phyloP scores from a whole-genome alignment of 2,888 invertebrate genomes.

The Drosophila nr. perissopoda region DNA sequence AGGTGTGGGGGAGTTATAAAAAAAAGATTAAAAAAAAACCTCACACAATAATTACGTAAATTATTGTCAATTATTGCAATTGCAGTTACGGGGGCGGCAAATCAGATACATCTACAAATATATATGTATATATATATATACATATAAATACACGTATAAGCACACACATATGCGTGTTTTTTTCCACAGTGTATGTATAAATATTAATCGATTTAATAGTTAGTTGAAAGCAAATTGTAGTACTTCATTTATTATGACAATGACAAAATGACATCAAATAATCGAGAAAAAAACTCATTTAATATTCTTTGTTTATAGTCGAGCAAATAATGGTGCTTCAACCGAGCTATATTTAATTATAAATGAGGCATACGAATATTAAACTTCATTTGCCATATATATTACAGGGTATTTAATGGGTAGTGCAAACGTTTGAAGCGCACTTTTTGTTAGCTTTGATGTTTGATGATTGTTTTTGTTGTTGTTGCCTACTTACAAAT shows the following conservation, averaged over 20 bases:
- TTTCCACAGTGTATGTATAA: slow-evolving; percentile 9
- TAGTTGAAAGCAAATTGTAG: not conserved
- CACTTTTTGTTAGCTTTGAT: slow-evolving; percentile 28
- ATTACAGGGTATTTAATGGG: slow-evolving; percentile 34
- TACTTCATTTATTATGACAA: not conserved
- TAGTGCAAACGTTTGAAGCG: not conserved
- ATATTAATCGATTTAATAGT: not conserved
- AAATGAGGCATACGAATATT: not conserved
- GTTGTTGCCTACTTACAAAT: slow-evolving; percentile 55
- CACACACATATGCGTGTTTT: slow-evolving; percentile 35
- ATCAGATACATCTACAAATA: slow-evolving; percentile 17
- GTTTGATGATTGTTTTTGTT: slow-evolving; percentile 35
- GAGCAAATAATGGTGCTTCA: not conserved
- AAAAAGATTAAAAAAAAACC: slow-evolving; percentile 38
- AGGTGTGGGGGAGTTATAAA: not conserved
- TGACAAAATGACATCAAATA: not conserved
- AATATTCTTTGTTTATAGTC: not conserved
- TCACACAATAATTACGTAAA: slow-evolving; percentile 68
- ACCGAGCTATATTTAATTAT: not conserved
- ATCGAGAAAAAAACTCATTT: not conserved
- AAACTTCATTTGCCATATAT: not conserved
- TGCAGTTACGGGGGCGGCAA: slow-evolving; percentile 60
- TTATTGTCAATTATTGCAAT: slow-evolving; percentile 79
- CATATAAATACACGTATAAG: not conserved
- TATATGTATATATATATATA: not conserved